Base-by-base conservation (phyloP, 2,113 vertebrate genomes). In the Oreocharis arfaki region DNA sequence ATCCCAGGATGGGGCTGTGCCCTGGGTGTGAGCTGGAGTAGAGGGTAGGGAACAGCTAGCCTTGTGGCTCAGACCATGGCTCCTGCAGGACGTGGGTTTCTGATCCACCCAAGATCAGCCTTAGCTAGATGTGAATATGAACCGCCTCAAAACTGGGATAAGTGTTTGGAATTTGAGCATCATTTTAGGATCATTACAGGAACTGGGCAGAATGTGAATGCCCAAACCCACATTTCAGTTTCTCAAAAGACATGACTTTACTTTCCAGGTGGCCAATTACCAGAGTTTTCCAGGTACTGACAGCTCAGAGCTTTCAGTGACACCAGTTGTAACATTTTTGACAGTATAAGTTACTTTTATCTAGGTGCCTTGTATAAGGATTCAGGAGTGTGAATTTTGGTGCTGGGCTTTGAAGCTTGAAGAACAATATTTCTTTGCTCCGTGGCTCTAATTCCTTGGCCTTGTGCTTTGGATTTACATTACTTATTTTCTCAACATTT, bases 61-160 rank as follows among this genome's bases (percentile, higher is more conserved):
- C 49, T 24, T 24, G 21, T 9, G 3, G 41, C 26, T 65, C 52
- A 61, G 47, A 67, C 63, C 13, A 2, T 0, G 6, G 28, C n/a
- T 53, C 21, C n/a, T 8, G 5, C 57, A 39, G 83, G 75, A 42
- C 0, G 0, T 13, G 55, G 16, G 5, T 37, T 17, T 37, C 46
- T 55, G 59, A 55, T 16, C 39, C 19, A 6, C 4, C 20, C 1
- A 1, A n/a, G 8, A 84, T 3, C 56, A 61, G 50, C 47, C 55
- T 50, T 42, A 46, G 11, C 33, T 59, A 57, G 35, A 71, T 41
- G 23, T 44, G 27, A 82, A 6, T 33, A 37, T 19, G 19, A 86
- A 26, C 23, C 63, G 35, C 20, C 27, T 35, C 71, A 41, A 71
- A 52, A 32, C 19, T 80, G 50, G 46, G n/a, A n/a, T 30, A 82